These are phyloP conservation scores for Phoenicopterus ruber DNA, from an alignment of 2,113 vertebrate genomes.

Conservation along the genomic window DNA sequence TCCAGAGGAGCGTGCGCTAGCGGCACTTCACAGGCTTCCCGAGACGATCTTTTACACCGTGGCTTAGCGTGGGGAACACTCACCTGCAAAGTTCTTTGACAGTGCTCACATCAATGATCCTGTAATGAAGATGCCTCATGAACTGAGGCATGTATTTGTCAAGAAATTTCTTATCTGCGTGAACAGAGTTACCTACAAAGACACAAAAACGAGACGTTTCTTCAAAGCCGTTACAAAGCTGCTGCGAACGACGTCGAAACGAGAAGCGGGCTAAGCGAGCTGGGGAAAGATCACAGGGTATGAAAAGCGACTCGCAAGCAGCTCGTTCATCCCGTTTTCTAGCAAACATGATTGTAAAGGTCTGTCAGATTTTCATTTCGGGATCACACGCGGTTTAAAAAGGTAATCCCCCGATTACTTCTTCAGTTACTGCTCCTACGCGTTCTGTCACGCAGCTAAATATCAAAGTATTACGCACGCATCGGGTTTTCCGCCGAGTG, in stretches of 20 bases:
- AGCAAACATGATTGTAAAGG: neutral
- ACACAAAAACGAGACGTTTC: slow-evolving; percentile 42
- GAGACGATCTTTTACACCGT: accelerated
- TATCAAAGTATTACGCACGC: neutral
- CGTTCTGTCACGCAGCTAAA: neutral
- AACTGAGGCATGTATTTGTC: slow-evolving; percentile 98
- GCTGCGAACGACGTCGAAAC: neutral
- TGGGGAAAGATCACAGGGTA: neutral
- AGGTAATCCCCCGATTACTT: neutral
- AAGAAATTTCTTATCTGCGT: slow-evolving; percentile 92
- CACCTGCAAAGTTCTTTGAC: slow-evolving; percentile 96
- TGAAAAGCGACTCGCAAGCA: neutral
- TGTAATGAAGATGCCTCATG: slow-evolving; percentile 86
- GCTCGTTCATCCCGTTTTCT: neutral
- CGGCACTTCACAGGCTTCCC: neutral
- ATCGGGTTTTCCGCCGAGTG: accelerated
- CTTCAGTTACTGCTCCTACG: neutral
- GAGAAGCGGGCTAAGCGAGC: neutral
- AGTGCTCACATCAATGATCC: slow-evolving; percentile 96
- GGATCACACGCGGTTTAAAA: neutral
- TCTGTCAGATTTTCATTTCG: neutral
- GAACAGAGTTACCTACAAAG: slow-evolving; percentile 82
- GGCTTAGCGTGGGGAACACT: neutral
- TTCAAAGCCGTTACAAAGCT: neutral
- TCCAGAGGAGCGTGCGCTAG: neutral